Evolutionary conservation across 23 tunicate genomes (phyloP), one percentile per base, ranked within the genome.

Genomic region (Ascidia mentula): DNA sequence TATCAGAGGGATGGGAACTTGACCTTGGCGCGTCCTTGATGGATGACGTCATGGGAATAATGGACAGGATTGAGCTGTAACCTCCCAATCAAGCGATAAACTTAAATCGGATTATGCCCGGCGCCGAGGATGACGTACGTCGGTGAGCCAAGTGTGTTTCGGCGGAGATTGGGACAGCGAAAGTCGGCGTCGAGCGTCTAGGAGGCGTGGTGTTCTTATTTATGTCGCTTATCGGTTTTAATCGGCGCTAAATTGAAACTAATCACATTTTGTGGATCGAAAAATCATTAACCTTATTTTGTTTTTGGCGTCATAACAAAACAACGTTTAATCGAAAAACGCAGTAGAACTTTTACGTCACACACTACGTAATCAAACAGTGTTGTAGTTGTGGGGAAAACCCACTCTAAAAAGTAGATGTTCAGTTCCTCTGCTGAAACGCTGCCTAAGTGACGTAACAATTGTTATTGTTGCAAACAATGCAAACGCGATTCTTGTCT

Each of bases 11-110:
- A 31, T 92, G 97, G 97, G 42, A 72, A 26, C 73, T 89, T 26
- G 87, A 87, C 36, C 39, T 92, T 76, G 97, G 97, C 73, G 77
- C 88, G 31, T 87, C 97, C 22, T 72, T 92, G 28, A 79, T 92
- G 86, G 97, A 92, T 78, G 97, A 86, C 73, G 89, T 92, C 31
- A 86, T 92, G 91, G 91, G 91, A 31, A 86, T 92, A 12, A 81
- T 92, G 84, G 90, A 90, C 60, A 84, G 80, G 46, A 69, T 84
- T 6, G 87, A 84, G 45, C 36, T 78, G 40, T 72, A 78, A 76
- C 40, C 2, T 28, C 65, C 13, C 13, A n/a, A n/a, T n/a, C 65
- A 53, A 53, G 12, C 65, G 65, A 53, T 3, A 20, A 53, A 53
- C 22, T 20, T 28, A 20, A 28, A 53, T 28, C 65, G 65, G 65